Conservation (phyloP, 1,140 invertebrate species). For the Chlorops oryzae region DNA sequence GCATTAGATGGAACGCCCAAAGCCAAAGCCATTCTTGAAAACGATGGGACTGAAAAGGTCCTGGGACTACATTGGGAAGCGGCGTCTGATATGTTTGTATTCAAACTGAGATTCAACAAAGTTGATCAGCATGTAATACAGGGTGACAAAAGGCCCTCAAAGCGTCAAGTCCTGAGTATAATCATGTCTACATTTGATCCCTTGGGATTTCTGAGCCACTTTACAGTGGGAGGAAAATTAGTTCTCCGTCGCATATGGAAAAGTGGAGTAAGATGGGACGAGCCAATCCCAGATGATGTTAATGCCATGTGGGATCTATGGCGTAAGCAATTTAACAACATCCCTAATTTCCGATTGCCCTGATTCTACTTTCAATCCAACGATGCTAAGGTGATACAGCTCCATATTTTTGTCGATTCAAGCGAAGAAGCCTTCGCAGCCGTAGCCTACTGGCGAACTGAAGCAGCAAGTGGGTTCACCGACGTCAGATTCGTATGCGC, state of each 20-base stretch:
- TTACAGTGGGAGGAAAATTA: background rate
- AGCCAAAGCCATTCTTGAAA: too few species aligned
- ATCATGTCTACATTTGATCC: slow-evolving; percentile 10
- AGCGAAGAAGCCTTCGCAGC: slow-evolving; percentile 5
- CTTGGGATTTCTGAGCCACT: background rate
- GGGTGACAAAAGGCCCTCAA: too few species aligned
- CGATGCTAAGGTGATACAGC: background rate
- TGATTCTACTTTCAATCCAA: background rate
- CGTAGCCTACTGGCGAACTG: slow-evolving; percentile 1
- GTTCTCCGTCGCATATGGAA: background rate
- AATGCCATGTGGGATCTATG: background rate
- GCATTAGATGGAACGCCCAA: too few species aligned
- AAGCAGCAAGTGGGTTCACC: background rate
- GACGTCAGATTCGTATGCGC: background rate
- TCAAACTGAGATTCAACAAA: too few species aligned
- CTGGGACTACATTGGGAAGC: too few species aligned
- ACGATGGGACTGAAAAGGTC: too few species aligned
- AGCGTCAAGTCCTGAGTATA: background rate
- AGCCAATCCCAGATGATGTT: background rate
- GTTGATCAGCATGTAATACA: too few species aligned
- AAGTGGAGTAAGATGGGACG: background rate
- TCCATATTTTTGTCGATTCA: slow-evolving; percentile 2
- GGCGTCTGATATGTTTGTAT: too few species aligned
- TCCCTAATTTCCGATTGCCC: background rate
- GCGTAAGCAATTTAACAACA: background rate